Evolutionary conservation across 2,113 vertebrate species (phyloP), one percentile per base, ranked within the genome.

Genomic region (Sigmodon hispidus): DNA sequence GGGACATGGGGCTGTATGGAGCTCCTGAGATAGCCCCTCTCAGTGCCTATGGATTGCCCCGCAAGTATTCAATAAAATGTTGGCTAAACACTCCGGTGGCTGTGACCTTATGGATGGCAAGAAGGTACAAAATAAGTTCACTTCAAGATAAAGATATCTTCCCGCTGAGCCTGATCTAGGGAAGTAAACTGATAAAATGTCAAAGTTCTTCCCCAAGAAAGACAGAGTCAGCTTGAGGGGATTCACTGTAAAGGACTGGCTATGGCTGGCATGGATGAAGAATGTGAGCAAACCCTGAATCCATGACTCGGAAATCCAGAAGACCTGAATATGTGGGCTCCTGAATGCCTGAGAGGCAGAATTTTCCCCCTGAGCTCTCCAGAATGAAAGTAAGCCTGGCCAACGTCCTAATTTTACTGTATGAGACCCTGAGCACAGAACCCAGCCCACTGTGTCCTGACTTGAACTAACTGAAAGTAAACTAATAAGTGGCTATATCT

Each of bases 331-430:
- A 22, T 15, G 0, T 24, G 40, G 12, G 13, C 31, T 2, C 15
- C 6, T 57, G 16, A 22, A 36, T 2, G 59, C 9, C 36, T 15
- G 19, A 4, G 48, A 87, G 50, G 43, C 48, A 21, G 8, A 61
- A 3, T 48, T 34, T 87, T 89, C 15, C 22, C 7, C 43, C 17
- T 19, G 70, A 61, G 29, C 7, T 61, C 57, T 40, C 17, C 7
- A 48, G 79, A 31, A 63, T 76, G 52, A 26, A 91, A 69, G 50
- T 45, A 81, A 48, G 45, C 0, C 34, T 31, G 7, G 36, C 31
- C n/a, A n/a, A 6, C 1, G 65, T 7, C 17, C 17, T 5, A 36
- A 11, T 50, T 40, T 65, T 52, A 26, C 22, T 0, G 0, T 2
- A 21, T 12, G 84, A 65, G 43, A n/a, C 45, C 31, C 45, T 12